Evolutionary conservation across 2,113 vertebrate genomes (phyloP).

Genomic region (Gadus chalcogrammus): DNA sequence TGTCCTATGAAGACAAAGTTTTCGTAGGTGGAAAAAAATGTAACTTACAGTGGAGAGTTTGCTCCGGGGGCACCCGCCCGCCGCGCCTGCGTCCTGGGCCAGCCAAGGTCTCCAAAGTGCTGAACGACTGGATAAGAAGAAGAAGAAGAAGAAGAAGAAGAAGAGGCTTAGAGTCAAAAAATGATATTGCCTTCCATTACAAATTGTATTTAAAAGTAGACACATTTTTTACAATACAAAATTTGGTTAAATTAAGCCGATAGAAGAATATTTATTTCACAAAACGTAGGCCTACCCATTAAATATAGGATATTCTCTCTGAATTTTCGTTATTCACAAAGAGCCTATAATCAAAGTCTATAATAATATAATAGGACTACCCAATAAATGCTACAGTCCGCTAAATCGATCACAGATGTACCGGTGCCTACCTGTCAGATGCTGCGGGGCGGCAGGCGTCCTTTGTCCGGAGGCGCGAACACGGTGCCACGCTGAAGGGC

Average conservation of each 20-base stretch:
- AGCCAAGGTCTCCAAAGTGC: slow-evolving; percentile 83
- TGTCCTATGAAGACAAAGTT: background rate
- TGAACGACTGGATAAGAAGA: slow-evolving; percentile 48
- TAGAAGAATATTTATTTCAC: too few species aligned
- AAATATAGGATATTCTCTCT: too few species aligned
- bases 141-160: slow-evolving; percentile 13
- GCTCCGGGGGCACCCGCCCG: slow-evolving; percentile 7
- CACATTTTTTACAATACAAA: too few species aligned
- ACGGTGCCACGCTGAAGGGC: slow-evolving; percentile 15
- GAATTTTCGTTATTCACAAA: too few species aligned
- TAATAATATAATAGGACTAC: background rate
- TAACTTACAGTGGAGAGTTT: slow-evolving; percentile 64
- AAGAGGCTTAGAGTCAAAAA: background rate
- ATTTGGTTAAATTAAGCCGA: too few species aligned
- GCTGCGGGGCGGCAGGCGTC: slow-evolving; percentile 1
- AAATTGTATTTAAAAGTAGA: too few species aligned
- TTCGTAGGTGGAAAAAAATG: background rate
- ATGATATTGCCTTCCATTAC: too few species aligned
- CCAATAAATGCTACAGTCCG: background rate
- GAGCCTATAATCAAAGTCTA: too few species aligned
- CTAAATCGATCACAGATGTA: background rate
- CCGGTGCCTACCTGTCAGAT: slow-evolving; percentile 43
- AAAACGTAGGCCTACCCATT: too few species aligned
- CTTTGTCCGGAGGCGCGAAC: slow-evolving; percentile 14
- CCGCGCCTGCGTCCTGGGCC: slow-evolving; percentile 42